Percentiles rank a stretch among this genome's conserved stretches.
These are phyloP conservation scores for Melipona bicolor DNA, from an alignment of 2,888 invertebrate genomes.

Conservation along the genomic window DNA sequence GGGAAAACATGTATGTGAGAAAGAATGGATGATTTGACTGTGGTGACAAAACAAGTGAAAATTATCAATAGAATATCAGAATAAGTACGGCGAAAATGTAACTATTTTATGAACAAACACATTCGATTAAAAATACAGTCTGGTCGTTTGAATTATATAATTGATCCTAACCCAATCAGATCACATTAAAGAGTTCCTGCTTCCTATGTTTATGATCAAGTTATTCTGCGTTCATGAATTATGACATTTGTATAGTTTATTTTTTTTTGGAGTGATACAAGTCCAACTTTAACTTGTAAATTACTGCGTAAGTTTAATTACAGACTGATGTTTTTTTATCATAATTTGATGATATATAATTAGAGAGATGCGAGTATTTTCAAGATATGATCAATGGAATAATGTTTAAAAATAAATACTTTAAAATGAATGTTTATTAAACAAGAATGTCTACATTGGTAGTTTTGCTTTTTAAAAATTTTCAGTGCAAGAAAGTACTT, in stretches of 20 bases:
- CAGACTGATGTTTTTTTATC: neutral
- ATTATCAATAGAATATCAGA: conserved; percentile 51
- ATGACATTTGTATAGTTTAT: neutral
- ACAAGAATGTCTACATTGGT: neutral
- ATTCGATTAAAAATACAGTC: conserved; percentile 68
- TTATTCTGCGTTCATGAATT: neutral
- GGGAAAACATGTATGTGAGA: neutral
- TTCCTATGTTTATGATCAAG: neutral
- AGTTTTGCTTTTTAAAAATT: neutral
- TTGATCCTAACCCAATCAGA: neutral
- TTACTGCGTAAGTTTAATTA: neutral
- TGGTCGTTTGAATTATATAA: conserved; percentile 30
- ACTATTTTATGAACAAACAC: conserved; percentile 72
- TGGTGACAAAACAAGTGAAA: neutral
- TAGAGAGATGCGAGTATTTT: neutral
- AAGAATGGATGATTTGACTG: conserved; percentile 6
- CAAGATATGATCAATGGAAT: neutral
- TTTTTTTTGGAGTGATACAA: neutral
- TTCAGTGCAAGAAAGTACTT: neutral
- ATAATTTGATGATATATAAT: neutral
- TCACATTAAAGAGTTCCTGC: neutral
- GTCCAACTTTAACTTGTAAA: neutral
- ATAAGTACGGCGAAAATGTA: conserved; percentile 69
- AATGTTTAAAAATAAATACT: neutral
- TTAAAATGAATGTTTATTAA: neutral